Conservation (phyloP, 2,113 vertebrate genomes). For the Cettia cetti region DNA sequence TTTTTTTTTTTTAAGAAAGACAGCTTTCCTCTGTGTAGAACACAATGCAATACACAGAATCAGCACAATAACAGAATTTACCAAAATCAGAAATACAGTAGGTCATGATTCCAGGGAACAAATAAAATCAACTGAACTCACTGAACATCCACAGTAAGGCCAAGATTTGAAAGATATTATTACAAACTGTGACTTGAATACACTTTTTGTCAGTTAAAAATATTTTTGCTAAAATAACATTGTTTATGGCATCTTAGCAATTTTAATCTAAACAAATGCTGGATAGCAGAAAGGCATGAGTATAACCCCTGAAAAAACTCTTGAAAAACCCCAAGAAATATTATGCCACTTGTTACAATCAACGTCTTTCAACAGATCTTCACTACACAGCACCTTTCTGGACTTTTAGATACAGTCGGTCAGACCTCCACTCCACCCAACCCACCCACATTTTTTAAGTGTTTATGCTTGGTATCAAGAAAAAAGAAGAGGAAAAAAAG, state of each 20-base stretch:
- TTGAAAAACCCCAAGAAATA: neutral
- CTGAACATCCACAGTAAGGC: neutral
- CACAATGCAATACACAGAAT: neutral
- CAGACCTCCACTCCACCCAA: rapidly evolving
- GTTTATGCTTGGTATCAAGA: neutral
- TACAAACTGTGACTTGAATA: neutral
- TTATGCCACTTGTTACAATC: neutral
- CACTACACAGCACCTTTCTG: neutral
- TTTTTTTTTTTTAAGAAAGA: neutral
- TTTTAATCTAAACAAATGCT: neutral
- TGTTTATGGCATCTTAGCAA: neutral
- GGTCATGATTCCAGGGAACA: neutral
- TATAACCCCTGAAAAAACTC: neutral
- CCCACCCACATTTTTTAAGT: neutral
- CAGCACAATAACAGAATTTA: neutral
- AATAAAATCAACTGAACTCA: neutral
- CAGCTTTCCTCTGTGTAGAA: neutral
- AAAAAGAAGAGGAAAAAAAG: too few relatives aligned
- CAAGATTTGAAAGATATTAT: neutral
- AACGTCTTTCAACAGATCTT: neutral
- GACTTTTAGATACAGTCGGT: neutral
- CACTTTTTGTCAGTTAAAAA: neutral
- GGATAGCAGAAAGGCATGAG: neutral
- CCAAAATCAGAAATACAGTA: neutral
- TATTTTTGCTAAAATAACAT: neutral